These are phyloP conservation scores for Axis porcinus DNA, from an alignment of 2,113 vertebrate species.

Conservation along the genomic window DNA sequence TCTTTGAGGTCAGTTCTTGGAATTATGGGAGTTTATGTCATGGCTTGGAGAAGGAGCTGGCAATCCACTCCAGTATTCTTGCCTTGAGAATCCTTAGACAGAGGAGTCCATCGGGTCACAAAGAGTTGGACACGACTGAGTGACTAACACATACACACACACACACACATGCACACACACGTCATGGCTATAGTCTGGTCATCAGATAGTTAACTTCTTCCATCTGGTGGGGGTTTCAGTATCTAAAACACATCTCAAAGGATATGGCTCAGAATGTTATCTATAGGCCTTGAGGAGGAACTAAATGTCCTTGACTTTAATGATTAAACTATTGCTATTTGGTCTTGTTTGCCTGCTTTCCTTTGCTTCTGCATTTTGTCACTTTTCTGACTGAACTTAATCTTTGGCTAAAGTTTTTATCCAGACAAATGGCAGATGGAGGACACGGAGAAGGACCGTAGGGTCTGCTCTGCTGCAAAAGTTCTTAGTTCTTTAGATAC, in stretches of 20 bases:
- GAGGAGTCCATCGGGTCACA: too few species aligned
- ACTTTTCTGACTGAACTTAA: background rate
- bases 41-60: too few species aligned
- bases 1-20: background rate
- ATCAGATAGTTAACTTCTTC: background rate
- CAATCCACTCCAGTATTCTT: too few species aligned
- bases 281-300: background rate
- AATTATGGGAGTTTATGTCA: background rate
- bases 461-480: background rate
- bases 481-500: background rate
- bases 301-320: background rate
- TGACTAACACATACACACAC: too few species aligned
- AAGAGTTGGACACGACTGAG: too few species aligned
- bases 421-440: background rate
- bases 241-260: background rate
- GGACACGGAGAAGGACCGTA: background rate
- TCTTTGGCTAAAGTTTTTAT: background rate
- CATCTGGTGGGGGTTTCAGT: background rate
- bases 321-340: background rate
- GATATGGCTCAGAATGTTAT: background rate
- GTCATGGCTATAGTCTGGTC: background rate
- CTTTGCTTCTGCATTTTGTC: background rate
- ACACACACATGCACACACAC: too few species aligned
- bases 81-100: too few species aligned
- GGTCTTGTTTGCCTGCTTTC: background rate